Evolutionary conservation across 2,888 invertebrate species (phyloP), one percentile per base, ranked within the genome.

Genomic region (Chrysodeixis includens): DNA sequence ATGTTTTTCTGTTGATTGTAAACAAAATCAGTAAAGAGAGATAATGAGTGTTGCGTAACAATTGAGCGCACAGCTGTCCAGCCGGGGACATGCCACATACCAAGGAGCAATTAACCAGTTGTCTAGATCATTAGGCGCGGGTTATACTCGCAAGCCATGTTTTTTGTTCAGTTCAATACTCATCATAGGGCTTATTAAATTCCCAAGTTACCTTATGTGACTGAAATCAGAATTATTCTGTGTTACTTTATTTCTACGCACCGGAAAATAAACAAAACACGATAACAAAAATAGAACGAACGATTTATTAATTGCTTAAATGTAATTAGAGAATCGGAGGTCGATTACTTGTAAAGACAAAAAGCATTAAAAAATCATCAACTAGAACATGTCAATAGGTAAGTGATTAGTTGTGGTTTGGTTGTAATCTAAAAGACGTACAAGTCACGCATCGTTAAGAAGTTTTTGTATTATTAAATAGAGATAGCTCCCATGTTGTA

Each of bases 21-120:
- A 69, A 69, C 30, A 62, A 61, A 62, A 78, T 53, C 44, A 53
- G 62, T 52, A 20, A 63, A 22, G 35, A 22, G 35, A 54, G 62
- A 60, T 62, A 65, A 56, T 55, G 12, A 44, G 32, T 63, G 22
- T 70, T 79, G 63, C 52, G 61, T 71, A 81, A 75, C 20, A 59
- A 70, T 62, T 66, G 46, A 59, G 62, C 26, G 69, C 66, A 53
- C 72, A 78, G 66, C 68, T 72, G 79, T 35, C n/a, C 14, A 49
- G 54, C 30, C 52, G 46, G 61, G 32, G 65, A 67, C 63, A 65
- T 59, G 40, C 54, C 32, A 66, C 74, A 76, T 72, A 66, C 76
- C 66, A 56, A 32, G 35, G 54, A 64, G 49, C 71, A 78, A 81
- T 78, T 81, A 71, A 60, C 55, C 46, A 54, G 57, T 62, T 63